A percentile compares a stretch with the other conserved stretches of the same genome.
Evolutionary conservation across 2,113 vertebrate species (phyloP).

Genomic region (Halcyon senegalensis): DNA sequence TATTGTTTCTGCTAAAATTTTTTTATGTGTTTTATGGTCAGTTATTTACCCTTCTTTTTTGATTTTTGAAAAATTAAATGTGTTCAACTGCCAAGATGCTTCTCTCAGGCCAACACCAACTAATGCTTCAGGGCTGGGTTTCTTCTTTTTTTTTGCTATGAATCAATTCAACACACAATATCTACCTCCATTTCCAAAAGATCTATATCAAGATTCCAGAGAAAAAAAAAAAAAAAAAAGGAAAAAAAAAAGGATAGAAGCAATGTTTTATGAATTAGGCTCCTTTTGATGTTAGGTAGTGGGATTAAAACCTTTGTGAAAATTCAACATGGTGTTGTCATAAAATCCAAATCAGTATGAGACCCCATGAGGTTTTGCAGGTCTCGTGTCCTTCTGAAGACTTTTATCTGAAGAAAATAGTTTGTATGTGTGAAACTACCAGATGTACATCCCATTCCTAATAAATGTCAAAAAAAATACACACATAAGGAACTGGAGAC

Average conservation of each 20-base stretch:
- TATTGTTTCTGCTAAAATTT: slow-evolving; percentile 40
- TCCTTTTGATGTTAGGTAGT: slow-evolving; percentile 42
- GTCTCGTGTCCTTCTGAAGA: slow-evolving; percentile 6
- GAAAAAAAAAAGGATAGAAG: neutral
- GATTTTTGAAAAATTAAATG: neutral
- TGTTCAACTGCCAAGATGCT: neutral
- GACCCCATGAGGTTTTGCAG: neutral
- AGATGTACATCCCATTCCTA: neutral
- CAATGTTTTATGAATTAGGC: slow-evolving; percentile 55
- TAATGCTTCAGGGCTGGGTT: neutral
- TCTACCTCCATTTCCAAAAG: slow-evolving; percentile 5
- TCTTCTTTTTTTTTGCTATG: fast-evolving
- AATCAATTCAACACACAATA: slow-evolving; percentile 33
- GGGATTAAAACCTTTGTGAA: slow-evolving; percentile 46
- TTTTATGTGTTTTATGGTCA: slow-evolving; percentile 16
- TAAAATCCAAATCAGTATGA: slow-evolving; percentile 2
- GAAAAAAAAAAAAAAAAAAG: neutral
- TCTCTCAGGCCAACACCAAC: neutral
- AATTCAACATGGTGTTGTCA: slow-evolving; percentile 23
- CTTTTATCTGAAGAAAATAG: slow-evolving; percentile 13
- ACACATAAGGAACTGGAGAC: neutral
- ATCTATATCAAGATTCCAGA: slow-evolving; percentile 19
- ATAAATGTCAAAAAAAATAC: neutral
- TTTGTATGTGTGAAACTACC: neutral
- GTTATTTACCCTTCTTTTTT: neutral